These are phyloP conservation scores for Pseudonaja textilis DNA, from an alignment of 2,113 vertebrate species.

Conservation along the genomic window DNA sequence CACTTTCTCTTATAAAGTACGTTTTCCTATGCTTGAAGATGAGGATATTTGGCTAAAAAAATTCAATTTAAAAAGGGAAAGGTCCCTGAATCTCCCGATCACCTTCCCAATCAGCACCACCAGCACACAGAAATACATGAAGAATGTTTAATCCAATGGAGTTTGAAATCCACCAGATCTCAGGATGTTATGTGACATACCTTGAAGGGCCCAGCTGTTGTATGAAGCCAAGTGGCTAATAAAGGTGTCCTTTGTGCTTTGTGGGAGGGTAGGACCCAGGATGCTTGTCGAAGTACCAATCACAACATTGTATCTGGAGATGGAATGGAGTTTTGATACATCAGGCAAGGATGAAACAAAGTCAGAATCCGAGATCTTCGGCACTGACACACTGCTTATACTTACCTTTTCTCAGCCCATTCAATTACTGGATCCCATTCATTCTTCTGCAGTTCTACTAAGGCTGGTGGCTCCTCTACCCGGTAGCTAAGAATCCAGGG, in stretches of 20 bases:
- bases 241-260: slow-evolving; percentile 84
- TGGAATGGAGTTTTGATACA: neutral
- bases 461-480: slow-evolving; percentile 86
- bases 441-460: slow-evolving; percentile 92
- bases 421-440: slow-evolving; percentile 91
- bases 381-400: neutral
- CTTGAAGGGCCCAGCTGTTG: slow-evolving; percentile 92
- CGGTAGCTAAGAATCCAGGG: slow-evolving; percentile 81
- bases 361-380: neutral
- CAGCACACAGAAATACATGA: neutral
- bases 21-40: neutral
- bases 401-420: slow-evolving; percentile 91
- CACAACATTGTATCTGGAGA: slow-evolving; percentile 80
- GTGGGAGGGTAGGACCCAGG: slow-evolving; percentile 86
- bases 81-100: neutral
- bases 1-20: neutral
- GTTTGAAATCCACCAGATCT: neutral
- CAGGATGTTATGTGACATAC: slow-evolving; percentile 57
- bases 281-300: slow-evolving; percentile 91
- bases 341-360: neutral
- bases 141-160: neutral
- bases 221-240: slow-evolving; percentile 86
- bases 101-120: neutral
- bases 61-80: neutral
- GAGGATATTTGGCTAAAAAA: neutral